Evolutionary conservation across 2,113 vertebrate species (phyloP).

Genomic region (Psophia crepitans): DNA sequence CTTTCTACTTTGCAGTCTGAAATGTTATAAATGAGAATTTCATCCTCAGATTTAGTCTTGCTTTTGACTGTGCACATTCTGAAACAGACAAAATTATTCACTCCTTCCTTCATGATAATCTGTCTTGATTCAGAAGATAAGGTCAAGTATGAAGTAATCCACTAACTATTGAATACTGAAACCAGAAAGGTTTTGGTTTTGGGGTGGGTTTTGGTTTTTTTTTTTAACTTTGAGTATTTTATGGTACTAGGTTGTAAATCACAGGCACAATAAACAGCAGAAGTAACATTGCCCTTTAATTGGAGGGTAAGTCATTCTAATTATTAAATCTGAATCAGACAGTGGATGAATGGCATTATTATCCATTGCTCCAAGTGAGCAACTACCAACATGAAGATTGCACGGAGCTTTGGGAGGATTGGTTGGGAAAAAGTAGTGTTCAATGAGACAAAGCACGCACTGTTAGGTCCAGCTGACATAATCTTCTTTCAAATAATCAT

Average conservation of each 20-base stretch:
- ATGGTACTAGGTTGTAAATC: neutral
- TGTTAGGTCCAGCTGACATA: constrained; percentile 59
- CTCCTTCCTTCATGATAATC: neutral
- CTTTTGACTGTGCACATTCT: neutral
- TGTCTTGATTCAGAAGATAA: neutral
- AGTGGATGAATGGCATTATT: constrained; percentile 64
- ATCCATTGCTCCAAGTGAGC: constrained; percentile 12
- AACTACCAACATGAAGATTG: neutral
- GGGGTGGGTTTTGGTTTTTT: neutral
- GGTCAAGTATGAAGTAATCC: constrained; percentile 15
- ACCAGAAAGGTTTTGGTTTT: neutral
- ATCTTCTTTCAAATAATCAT: constrained; percentile 43
- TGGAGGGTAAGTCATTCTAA: constrained; percentile 32
- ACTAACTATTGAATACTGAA: neutral
- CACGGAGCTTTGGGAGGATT: neutral
- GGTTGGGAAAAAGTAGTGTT: neutral
- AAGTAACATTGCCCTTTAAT: constrained; percentile 47
- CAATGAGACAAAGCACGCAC: constrained; percentile 53
- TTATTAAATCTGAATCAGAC: constrained; percentile 58
- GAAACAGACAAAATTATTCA: neutral
- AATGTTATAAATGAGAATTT: neutral
- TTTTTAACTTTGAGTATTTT: neutral
- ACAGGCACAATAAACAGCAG: constrained; percentile 17
- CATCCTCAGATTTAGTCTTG: neutral
- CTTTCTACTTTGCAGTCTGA: neutral